Base-by-base conservation (phyloP, 1,140 invertebrate species). In the Zaprionus kolodkinae region DNA sequence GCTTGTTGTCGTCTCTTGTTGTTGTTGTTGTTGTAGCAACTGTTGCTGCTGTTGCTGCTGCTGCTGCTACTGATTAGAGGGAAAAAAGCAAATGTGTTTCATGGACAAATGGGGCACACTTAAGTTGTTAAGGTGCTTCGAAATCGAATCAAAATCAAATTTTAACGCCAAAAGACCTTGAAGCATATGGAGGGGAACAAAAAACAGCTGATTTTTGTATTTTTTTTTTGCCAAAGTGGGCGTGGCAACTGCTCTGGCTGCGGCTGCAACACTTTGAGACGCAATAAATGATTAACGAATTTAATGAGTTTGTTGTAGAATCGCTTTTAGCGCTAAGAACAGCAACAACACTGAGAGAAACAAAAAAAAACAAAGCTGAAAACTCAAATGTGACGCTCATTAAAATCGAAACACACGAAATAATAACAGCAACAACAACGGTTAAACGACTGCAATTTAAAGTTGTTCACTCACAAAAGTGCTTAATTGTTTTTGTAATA, bases 251-350 rank as follows among this genome's bases (percentile, higher is more conserved):
- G 64, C 21, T 21, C 21, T n/a, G n/a, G n/a, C n/a, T 21, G 21
- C 21, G 21, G 21, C 68, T 64, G 79, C 79, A 78, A 63, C 76
- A 72, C 63, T 76, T 74, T 87, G 76, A 76, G 71, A 68, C 81
- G 72, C 77, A 77, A 84, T 80, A 87, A 83, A 88, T 87, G 84
- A 88, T 87, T 87, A 87, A 88, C 77, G 62, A 79, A 84, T 75
- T 87, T 87, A 87, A 87, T 87, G 84, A 74, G 57, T 89, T 84
- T 87, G 84, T 84, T 87, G 84, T 87, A 87, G 84, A 87, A 88
- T 85, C 76, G 77, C 27, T 74, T 83, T 73, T 79, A 45, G 77
- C 76, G 72, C 62, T 56, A 63, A 84, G 64, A 71, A 77, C 43
- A 40, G 45, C 27, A 30, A 30, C 27, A 72, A 73, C 40, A 45